Percentiles rank a stretch among this genome's conserved stretches.
These are phyloP conservation scores for Ganaspis brasiliensis DNA, from an alignment of 2,888 invertebrate genomes.

Conservation along the genomic window DNA sequence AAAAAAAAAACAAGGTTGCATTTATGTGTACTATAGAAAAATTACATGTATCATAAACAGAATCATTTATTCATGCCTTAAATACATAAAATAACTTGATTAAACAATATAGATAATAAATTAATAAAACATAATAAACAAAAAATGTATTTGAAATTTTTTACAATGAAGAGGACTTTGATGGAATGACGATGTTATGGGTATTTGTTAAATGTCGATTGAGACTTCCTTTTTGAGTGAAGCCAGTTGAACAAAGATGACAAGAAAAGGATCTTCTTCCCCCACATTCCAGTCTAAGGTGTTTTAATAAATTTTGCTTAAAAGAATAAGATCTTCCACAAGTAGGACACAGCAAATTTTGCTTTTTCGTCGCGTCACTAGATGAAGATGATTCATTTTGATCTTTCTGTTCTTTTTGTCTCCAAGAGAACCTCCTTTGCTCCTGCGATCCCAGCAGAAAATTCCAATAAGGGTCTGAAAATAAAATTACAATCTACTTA, in stretches of 20 bases:
- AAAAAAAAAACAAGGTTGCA: too few relatives aligned
- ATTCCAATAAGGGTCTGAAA: slow-evolving; percentile 21
- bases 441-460: neutral
- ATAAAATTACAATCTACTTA: neutral
- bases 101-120: neutral
- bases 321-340: slow-evolving; percentile 78
- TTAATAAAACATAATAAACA: neutral
- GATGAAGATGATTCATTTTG: neutral
- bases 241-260: slow-evolving; percentile 68
- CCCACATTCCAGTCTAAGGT: slow-evolving; percentile 80
- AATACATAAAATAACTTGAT: neutral
- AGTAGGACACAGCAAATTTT: slow-evolving; percentile 67
- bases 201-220: slow-evolving; percentile 69
- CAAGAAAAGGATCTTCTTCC: slow-evolving; percentile 71
- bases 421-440: neutral
- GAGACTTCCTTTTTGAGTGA: slow-evolving; percentile 71
- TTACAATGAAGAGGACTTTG: slow-evolving; percentile 50
- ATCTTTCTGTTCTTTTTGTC: neutral
- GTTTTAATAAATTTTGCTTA: slow-evolving; percentile 84
- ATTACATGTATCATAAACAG: neutral
- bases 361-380: neutral
- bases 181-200: slow-evolving; percentile 70
- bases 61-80: neutral
- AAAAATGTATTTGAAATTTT: neutral
- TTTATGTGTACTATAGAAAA: too few relatives aligned